These are phyloP conservation scores for Astropecten irregularis DNA, from an alignment of 53 echinoderm and acorn worm genomes.

Conservation along the genomic window DNA sequence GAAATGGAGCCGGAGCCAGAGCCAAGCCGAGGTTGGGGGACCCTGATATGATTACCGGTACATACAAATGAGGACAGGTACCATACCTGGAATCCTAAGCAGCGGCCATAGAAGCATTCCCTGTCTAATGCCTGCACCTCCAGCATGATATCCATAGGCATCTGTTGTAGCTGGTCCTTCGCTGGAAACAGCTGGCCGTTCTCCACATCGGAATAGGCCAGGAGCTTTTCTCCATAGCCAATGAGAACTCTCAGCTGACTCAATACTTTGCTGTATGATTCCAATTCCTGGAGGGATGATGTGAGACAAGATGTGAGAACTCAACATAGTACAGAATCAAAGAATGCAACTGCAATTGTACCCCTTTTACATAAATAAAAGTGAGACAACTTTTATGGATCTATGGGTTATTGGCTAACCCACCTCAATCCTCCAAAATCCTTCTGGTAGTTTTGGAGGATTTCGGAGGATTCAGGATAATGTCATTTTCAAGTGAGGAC, in stretches of 20 bases:
- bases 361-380: no score
- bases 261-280: slow-evolving; percentile 76
- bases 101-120: slow-evolving; percentile 96
- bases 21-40: no score
- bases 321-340: background rate
- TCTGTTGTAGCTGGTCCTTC: slow-evolving; percentile 67
- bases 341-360: no score
- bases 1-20: no score
- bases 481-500: no score
- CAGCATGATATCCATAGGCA: slow-evolving; percentile 85
- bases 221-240: slow-evolving; percentile 86
- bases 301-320: background rate
- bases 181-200: slow-evolving; percentile 76
- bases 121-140: slow-evolving; percentile 92
- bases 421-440: no score
- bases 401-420: no score
- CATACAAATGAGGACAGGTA: background rate
- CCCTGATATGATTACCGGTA: no score
- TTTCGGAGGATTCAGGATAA: no score
- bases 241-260: slow-evolving; percentile 87
- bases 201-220: slow-evolving; percentile 78
- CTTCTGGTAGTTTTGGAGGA: no score
- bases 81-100: slow-evolving; percentile 95
- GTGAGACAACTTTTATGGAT: no score
- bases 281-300: background rate